Evolutionary conservation across 1,140 invertebrate genomes (phyloP).

Genomic region (Elysia chlorotica): DNA sequence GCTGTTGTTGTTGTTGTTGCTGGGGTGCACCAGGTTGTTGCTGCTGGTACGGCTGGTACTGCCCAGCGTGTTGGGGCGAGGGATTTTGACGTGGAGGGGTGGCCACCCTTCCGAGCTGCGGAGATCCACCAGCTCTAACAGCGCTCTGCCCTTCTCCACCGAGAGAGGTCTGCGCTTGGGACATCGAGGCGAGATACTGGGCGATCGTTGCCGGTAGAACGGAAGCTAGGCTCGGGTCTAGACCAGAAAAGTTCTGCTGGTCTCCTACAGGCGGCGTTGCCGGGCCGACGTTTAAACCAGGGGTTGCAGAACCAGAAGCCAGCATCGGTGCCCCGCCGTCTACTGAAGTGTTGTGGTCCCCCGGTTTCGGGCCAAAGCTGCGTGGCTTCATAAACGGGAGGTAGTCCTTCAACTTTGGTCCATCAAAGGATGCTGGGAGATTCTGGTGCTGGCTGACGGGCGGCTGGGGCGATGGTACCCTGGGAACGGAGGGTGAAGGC

Average conservation of each 20-base stretch:
- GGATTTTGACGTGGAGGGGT: not conserved
- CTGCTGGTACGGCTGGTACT: not conserved
- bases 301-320: slow-evolving; percentile 3
- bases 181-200: slow-evolving; percentile 13
- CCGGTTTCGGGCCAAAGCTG: slow-evolving; percentile 53
- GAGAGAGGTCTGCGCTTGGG: not conserved
- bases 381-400: slow-evolving; percentile 71
- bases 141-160: too few species aligned
- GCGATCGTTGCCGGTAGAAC: slow-evolving; percentile 16
- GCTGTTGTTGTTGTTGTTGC: slow-evolving; percentile 14
- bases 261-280: not conserved
- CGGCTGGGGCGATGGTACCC: slow-evolving; percentile 17
- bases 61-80: not conserved
- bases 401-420: slow-evolving; percentile 85
- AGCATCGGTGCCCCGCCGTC: not conserved
- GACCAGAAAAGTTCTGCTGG: not conserved
- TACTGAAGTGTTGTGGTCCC: too few species aligned
- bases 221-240: slow-evolving; percentile 12
- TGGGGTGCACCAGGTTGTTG: slow-evolving; percentile 18
- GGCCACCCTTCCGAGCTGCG: not conserved
- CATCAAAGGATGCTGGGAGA: slow-evolving; percentile 50
- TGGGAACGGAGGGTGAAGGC: slow-evolving; percentile 2
- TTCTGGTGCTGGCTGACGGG: too few species aligned
- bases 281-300: not conserved
- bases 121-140: not conserved